phyloP scores from a whole-genome alignment of 2,113 vertebrate species.

The Eupsittula cactorum region DNA sequence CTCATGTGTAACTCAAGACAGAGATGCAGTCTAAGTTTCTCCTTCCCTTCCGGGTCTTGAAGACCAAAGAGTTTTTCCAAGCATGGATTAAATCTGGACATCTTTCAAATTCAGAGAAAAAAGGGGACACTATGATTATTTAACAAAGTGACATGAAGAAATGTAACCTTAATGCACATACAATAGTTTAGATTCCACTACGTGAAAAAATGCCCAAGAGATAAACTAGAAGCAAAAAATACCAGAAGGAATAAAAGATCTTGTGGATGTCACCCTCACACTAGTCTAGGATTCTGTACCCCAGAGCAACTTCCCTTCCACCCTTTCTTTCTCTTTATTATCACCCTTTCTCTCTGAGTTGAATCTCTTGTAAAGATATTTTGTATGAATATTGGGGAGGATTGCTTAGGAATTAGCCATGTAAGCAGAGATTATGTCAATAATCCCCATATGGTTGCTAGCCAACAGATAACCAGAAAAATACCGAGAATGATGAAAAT shows the following conservation, averaged over 20 bases:
- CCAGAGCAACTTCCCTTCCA: not conserved
- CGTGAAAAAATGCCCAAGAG: not conserved
- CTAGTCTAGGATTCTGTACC: not conserved
- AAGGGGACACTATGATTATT: not conserved
- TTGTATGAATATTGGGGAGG: not conserved
- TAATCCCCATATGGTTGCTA: not conserved
- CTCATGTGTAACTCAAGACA: not conserved
- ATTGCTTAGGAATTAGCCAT: not conserved
- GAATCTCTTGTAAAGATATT: not conserved
- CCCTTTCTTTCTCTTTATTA: not conserved
- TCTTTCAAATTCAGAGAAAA: not conserved
- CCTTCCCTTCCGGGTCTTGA: not conserved
- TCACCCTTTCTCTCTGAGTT: not conserved
- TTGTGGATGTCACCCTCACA: not conserved
- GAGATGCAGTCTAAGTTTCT: not conserved
- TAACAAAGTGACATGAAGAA: not conserved
- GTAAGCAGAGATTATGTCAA: not conserved
- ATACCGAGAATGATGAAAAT: not conserved
- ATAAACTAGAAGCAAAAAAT: not conserved
- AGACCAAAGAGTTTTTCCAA: not conserved
- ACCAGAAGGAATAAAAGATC: not conserved
- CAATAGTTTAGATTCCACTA: not conserved
- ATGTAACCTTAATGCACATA: not conserved
- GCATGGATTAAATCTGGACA: not conserved
- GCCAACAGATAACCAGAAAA: slow-evolving; percentile 1